Base-by-base conservation (phyloP, 1,140 invertebrate genomes). In the Carcinoscorpius rotundicauda region DNA sequence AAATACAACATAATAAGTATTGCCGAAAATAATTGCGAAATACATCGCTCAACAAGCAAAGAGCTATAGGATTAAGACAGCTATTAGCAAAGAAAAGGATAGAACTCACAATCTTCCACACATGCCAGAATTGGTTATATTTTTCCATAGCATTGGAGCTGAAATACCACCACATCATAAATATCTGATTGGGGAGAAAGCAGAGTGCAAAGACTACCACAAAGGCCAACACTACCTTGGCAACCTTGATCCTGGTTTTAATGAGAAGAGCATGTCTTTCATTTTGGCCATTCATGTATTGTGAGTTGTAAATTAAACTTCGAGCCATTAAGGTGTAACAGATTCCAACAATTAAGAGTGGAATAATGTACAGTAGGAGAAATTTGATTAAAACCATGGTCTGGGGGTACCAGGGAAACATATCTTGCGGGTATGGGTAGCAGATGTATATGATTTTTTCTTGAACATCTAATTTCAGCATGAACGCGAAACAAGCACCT, bases 21-120 rank as follows among this genome's bases (percentile, higher is more conserved):
- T 86, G 81, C 78, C 96, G 93, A 81, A 93, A 97, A 78, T 92
- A 87, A 68, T 91, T 89, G 68, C 91, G 84, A 75, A 95, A 97
- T 49, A 89, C 88, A 49, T 88, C 88, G 72, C 90, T 93, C 68
- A 94, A 87, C 73, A 90, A 92, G 77, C 94, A 95, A 9, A 96
- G 81, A 3, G 91, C 91, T 60, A 94, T 87, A 0, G 93, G 92
- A 79, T 95, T 95, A 70, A 93, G 86, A 75, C 92, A 94, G 65
- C 90, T 93, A 78, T 95, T 94, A 68, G 89, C 83, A 76, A 91
- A 95, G 6, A 85, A 85, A 65, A 92, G 77, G 69, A 91, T 64
- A 77, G 92, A 93, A 8, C 88, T 88, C 4, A 90, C 75, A 64
- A 95, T 92, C 57, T 91, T 83, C 58, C 93, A 83, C 4, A 82